Base-by-base conservation (phyloP, 2,888 invertebrate genomes). In the Colostygia pectinataria region DNA sequence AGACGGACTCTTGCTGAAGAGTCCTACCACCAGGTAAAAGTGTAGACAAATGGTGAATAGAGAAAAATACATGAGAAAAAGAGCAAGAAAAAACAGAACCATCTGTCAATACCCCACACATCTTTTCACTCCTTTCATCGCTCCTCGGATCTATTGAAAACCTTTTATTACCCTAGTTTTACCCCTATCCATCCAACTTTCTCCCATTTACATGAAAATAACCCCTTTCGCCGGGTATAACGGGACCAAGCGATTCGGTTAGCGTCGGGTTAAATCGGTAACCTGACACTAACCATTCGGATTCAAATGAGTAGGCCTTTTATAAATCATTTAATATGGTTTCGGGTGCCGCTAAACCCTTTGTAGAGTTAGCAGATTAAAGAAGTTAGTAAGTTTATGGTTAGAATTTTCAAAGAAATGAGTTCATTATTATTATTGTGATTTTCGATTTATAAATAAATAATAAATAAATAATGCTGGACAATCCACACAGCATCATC, bases 291-390 rank as follows among this genome's bases (percentile, higher is more conserved):
- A 66, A 61, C 77, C 75, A 83, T 87, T 85, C 76, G 71, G 70
- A 86, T 88, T 87, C 81, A 86, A 86, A 88, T 87, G 77, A 80
- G 71, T 68, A 74, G 73, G 71, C 75, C 79, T 83, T 86, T 86
- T 85, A 78, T 87, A 84, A 82, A 86, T 85, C 83, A 86, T 83
- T 78, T 73, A 73, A 72, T 70, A 63, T 63, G 72, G 77, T 70
- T 77, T 76, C 76, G 71, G 75, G 72, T 71, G 70, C 63, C 70
- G 72, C 68, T 74, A 70, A 74, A 75, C 74, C 80, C 71, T 71
- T 74, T 15, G 72, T 67, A 78, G 39, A 37, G 77, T 65, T 45
- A 29, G 65, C 44, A 63, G 40, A 50, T 28, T 18, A 53, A 44
- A 59, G 42, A 46, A 53, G 25, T n/a, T n/a, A 25, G 3, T 41